Percentiles rank a stretch among this genome's conserved stretches.
These are phyloP conservation scores for Riptortus pedestris DNA, from an alignment of 1,140 invertebrate genomes.

Conservation along the genomic window DNA sequence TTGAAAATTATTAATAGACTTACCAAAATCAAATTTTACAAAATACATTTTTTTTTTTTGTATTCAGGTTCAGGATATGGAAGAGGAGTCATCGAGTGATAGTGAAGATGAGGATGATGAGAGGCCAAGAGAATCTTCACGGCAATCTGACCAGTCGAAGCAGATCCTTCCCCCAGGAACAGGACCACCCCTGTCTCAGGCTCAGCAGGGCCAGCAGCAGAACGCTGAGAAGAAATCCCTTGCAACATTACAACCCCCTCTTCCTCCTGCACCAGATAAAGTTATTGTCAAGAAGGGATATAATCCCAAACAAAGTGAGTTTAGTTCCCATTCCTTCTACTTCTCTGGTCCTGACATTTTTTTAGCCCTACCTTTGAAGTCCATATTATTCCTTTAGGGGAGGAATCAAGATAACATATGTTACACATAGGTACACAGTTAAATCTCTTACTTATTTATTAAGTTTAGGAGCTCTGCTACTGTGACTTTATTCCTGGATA, in stretches of 20 bases:
- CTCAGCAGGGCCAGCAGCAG: background rate
- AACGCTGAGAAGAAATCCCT: background rate
- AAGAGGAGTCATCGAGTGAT: conserved; percentile 69
- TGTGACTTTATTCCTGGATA: too few species aligned
- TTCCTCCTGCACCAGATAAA: conserved; percentile 83
- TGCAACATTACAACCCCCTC: conserved; percentile 45
- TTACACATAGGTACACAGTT: too few species aligned
- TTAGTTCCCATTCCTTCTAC: background rate
- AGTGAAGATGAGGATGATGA: conserved; percentile 49
- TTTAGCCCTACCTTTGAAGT: too few species aligned
- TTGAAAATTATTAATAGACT: too few species aligned
- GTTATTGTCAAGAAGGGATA: conserved; percentile 94
- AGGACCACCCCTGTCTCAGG: conserved; percentile 36
- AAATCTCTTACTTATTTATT: too few species aligned
- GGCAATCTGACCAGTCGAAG: conserved; percentile 29
- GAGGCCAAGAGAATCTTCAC: conserved; percentile 29
- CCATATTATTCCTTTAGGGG: too few species aligned
- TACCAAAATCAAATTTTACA: too few species aligned
- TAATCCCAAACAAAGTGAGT: conserved; percentile 75
- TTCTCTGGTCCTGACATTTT: too few species aligned
- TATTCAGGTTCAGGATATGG: conserved; percentile 72
- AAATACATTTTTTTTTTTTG: too few species aligned
- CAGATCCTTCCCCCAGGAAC: conserved; percentile 34
- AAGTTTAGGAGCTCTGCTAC: too few species aligned
- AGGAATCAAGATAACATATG: too few species aligned